Base-by-base conservation (phyloP, 1,140 invertebrate genomes). In the Orius laevigatus region DNA sequence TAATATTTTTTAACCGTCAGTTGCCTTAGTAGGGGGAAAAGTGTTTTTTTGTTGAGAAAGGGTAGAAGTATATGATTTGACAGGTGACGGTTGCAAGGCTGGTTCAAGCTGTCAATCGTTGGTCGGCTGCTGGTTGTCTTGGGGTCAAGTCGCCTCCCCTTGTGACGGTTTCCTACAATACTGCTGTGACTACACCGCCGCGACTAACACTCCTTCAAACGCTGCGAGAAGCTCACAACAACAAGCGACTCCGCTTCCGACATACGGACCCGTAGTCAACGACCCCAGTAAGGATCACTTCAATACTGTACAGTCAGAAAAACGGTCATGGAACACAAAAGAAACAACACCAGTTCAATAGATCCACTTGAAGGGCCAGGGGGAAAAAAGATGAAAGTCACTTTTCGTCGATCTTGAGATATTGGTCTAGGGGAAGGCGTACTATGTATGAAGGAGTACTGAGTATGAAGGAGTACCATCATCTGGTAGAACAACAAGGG, bases 121-220 rank as follows among this genome's bases (percentile, higher is more conserved):
- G 71, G 70, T 92, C 56, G 78, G 82, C 61, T 91, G 87, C 68
- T 92, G 87, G 88, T 76, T 92, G 71, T 75, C 81, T 39, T 84
- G 85, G 53, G 88, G 88, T 51, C 72, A 88, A 51, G 73, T 92
- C 58, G 84, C 89, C 59, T 83, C 81, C 57, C 75, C 81, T 57
- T 92, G 87, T 66, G 70, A 76, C 57, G 74, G 80, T 50, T 71
- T 92, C 59, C 72, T 93, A 54, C 84, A 79, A 60, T 84, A 84
- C 51, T 92, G 89, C 72, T 93, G 88, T 66, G 79, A 84, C 60
- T 76, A 79, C 63, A 45, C 38, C 11, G 16, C 19, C n/a, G 74
- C 76, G 66, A 73, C 75, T 53, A 74, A 78, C 47, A 74, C 82
- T 58, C 69, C 81, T 57, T 74, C 73, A 56, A 75, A 72, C 58